phyloP scores from a whole-genome alignment of 2,797 vertebrate genomes.

The Pelodytes ibericus region DNA sequence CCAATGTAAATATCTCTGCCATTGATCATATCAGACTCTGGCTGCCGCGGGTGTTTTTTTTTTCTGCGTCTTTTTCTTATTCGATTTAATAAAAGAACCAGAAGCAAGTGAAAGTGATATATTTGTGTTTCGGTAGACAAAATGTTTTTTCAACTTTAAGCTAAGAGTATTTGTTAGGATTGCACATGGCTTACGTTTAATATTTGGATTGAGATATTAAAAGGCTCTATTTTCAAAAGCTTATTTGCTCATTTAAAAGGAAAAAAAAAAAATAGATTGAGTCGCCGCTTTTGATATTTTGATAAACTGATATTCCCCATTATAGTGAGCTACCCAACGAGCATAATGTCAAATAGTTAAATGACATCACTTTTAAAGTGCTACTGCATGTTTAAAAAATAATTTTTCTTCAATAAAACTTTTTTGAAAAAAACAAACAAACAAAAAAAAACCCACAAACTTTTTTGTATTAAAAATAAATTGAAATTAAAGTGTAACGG shows the following conservation, averaged over 20 bases:
- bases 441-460: too few relatives aligned
- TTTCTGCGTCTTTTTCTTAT: not conserved
- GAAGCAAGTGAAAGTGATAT: constrained; percentile 12
- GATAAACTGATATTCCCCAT: too few relatives aligned
- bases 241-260: not conserved
- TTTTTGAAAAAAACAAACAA: too few relatives aligned
- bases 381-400: too few relatives aligned
- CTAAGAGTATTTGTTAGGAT: not conserved
- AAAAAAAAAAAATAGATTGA: too few relatives aligned
- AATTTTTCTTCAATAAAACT: too few relatives aligned
- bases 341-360: too few relatives aligned
- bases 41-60: not conserved
- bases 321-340: too few relatives aligned
- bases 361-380: too few relatives aligned
- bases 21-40: not conserved
- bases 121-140: not conserved
- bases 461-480: too few relatives aligned
- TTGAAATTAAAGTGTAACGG: too few relatives aligned
- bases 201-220: not conserved
- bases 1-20: constrained; percentile 3
- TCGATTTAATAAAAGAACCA: not conserved
- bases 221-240: not conserved
- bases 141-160: not conserved
- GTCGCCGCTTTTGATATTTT: too few relatives aligned
- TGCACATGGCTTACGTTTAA: not conserved